These are phyloP conservation scores for Cyclargus thomasi DNA, from an alignment of 1,140 invertebrate species.

Conservation along the genomic window DNA sequence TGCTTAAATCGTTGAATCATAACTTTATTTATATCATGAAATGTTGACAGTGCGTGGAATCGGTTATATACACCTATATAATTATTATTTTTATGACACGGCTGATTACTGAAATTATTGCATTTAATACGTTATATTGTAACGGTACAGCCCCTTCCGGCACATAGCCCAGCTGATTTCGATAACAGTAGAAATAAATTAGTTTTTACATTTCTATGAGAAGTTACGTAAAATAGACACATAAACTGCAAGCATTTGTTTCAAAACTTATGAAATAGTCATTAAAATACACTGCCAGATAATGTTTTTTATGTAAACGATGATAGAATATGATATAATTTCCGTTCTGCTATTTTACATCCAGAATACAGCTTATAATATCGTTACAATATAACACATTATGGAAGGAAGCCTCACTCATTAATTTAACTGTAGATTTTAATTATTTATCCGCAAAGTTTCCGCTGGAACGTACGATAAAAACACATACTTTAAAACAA, in stretches of 20 bases:
- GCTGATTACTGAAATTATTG: not conserved
- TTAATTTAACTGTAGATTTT: conserved; percentile 10
- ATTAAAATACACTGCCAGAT: no score
- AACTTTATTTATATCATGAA: not conserved
- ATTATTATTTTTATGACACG: not conserved
- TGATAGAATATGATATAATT: no score
- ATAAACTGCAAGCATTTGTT: no score
- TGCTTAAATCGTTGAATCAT: not conserved
- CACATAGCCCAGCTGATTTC: not conserved
- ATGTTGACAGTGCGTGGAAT: not conserved
- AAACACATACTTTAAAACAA: no score
- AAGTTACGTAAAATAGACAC: no score
- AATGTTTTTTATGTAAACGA: no score
- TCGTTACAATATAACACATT: not conserved
- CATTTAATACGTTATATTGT: conserved; percentile 12
- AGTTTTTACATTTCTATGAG: no score
- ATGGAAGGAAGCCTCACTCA: conserved; percentile 3
- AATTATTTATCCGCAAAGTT: not conserved
- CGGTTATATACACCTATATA: not conserved
- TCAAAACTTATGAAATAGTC: no score
- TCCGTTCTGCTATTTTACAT: no score
- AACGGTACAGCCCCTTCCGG: not conserved
- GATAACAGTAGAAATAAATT: no score
- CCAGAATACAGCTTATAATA: not conserved
- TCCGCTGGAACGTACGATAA: no score